phyloP scores from a whole-genome alignment of 2,888 invertebrate species.

The Cistogaster globosa region DNA sequence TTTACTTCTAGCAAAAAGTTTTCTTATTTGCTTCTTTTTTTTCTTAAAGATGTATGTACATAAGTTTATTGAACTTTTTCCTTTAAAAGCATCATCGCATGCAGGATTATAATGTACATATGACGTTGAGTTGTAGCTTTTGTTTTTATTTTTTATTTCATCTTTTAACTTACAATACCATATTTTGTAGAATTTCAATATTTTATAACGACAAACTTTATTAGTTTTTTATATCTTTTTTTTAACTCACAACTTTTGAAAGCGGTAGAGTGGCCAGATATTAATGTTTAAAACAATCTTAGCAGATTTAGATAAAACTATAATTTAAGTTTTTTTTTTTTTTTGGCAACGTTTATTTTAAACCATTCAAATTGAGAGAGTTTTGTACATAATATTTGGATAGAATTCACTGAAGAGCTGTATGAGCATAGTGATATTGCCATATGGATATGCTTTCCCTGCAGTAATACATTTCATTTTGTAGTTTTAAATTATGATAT shows the following conservation, averaged over 20 bases:
- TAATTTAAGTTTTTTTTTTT: too few relatives aligned
- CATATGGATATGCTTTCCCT: too few relatives aligned
- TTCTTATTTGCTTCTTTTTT: not conserved
- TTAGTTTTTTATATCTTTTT: not conserved
- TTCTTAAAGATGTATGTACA: slow-evolving; percentile 33
- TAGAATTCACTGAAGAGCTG: too few relatives aligned
- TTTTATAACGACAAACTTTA: slow-evolving; percentile 65
- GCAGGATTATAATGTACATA: slow-evolving; percentile 59
- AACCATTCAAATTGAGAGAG: too few relatives aligned
- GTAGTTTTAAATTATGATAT: too few relatives aligned
- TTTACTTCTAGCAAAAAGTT: not conserved
- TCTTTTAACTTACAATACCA: slow-evolving; percentile 60
- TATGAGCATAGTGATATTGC: too few relatives aligned
- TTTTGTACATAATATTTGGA: too few relatives aligned
- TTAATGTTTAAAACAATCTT: not conserved
- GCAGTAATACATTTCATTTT: too few relatives aligned
- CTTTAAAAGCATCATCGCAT: slow-evolving; percentile 47
- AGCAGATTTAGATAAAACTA: not conserved
- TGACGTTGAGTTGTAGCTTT: slow-evolving; percentile 48
- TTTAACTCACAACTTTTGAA: slow-evolving; percentile 2
- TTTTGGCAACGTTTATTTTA: too few relatives aligned
- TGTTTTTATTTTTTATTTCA: slow-evolving; percentile 28
- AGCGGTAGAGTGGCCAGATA: slow-evolving; percentile 26
- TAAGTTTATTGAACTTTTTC: slow-evolving; percentile 66
- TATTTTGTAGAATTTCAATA: slow-evolving; percentile 65